Evolutionary conservation across 2,113 vertebrate species (phyloP).

Genomic region (Orientallactaga bullata): DNA sequence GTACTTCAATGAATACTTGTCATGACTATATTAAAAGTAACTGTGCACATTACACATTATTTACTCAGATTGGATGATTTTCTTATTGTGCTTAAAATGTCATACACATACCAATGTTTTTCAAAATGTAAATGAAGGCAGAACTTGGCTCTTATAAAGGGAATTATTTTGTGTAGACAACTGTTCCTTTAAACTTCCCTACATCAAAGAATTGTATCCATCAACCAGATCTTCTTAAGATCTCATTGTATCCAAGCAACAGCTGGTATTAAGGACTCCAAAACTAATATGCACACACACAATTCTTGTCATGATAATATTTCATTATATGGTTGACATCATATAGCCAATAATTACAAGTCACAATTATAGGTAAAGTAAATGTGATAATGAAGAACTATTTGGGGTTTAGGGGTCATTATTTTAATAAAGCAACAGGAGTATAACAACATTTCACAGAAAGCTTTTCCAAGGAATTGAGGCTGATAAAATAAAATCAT

Average conservation of each 20-base stretch:
- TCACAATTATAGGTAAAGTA: background rate
- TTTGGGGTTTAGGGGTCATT: background rate
- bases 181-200: background rate
- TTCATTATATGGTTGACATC: background rate
- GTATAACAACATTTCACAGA: background rate
- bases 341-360: background rate
- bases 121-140: background rate
- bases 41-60: background rate
- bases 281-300: background rate
- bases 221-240: background rate
- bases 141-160: background rate
- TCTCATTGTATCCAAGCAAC: background rate
- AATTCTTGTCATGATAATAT: background rate
- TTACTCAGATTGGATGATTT: background rate
- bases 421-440: background rate
- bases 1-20: slow-evolving; percentile 52
- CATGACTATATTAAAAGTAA: slow-evolving; percentile 53
- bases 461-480: background rate
- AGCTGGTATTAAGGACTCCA: background rate
- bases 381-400: background rate
- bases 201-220: background rate
- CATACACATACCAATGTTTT: background rate
- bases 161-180: background rate
- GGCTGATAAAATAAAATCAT: background rate
- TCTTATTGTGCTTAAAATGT: slow-evolving; percentile 31